Conservation (phyloP, 2,888 invertebrate species). For the Busseola fusca region DNA sequence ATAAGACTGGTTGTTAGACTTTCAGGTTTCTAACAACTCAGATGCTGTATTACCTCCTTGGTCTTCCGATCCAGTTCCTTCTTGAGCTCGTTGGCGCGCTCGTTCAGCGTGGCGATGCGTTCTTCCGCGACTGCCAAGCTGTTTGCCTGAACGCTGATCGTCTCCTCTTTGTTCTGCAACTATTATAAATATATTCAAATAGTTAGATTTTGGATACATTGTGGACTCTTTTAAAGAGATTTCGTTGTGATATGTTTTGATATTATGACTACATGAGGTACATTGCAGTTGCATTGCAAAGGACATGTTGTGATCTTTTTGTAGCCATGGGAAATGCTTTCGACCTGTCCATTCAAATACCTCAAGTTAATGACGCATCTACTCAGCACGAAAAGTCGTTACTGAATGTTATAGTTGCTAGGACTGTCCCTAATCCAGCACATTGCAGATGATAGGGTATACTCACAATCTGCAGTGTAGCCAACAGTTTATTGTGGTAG, state of each 20-base stretch:
- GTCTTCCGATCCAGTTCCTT: slow-evolving; percentile 66
- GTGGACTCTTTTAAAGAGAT: background rate
- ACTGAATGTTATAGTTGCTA: background rate
- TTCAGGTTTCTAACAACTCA: background rate
- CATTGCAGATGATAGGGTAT: background rate
- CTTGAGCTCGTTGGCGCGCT: slow-evolving; percentile 65
- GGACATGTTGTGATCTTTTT: background rate
- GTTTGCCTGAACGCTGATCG: slow-evolving; percentile 79
- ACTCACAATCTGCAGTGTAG: slow-evolving; percentile 80
- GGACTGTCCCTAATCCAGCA: no score
- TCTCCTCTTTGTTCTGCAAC: slow-evolving; percentile 83
- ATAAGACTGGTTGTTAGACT: background rate
- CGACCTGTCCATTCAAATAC: background rate
- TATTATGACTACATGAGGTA: background rate
- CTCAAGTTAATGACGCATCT: background rate
- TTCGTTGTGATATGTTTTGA: background rate
- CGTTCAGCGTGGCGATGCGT: slow-evolving; percentile 73
- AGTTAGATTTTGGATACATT: background rate
- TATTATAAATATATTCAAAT: slow-evolving; percentile 53
- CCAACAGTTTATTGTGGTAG: slow-evolving; percentile 75
- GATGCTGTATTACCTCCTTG: slow-evolving; percentile 65
- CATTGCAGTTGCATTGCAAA: background rate
- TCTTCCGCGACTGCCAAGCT: slow-evolving; percentile 79
- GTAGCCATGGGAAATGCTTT: background rate
- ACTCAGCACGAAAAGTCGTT: background rate